Conservation (phyloP, 1,140 invertebrate species). For the Euura saliciscinereae region DNA sequence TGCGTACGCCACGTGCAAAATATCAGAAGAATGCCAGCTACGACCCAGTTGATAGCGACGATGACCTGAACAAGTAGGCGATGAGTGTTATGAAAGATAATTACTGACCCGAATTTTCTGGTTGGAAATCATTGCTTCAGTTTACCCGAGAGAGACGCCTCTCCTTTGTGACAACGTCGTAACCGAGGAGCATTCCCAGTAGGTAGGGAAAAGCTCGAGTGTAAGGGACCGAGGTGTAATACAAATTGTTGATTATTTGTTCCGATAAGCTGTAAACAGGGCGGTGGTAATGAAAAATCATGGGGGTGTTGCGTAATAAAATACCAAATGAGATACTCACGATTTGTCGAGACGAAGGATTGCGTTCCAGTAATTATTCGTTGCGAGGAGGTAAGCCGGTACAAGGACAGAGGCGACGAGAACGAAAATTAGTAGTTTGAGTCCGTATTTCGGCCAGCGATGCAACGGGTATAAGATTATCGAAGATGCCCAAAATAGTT, state of each 20-base stretch:
- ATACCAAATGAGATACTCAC: not conserved
- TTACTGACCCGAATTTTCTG: not conserved
- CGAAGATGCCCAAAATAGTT: slow-evolving; percentile 68
- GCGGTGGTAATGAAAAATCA: not conserved
- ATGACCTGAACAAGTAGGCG: not conserved
- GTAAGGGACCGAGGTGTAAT: slow-evolving; percentile 46
- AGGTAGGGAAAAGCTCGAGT: slow-evolving; percentile 62
- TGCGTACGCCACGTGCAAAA: not conserved
- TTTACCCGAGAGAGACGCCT: slow-evolving; percentile 13
- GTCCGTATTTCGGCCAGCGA: slow-evolving; percentile 26
- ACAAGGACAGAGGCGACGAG: slow-evolving; percentile 1
- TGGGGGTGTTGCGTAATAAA: not conserved
- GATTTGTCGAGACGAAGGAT: not conserved
- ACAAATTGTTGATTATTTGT: slow-evolving; percentile 13
- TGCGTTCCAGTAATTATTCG: not conserved
- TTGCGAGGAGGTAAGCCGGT: not conserved
- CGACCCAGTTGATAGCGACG: not conserved
- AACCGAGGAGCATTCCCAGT: slow-evolving; percentile 64
- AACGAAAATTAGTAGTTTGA: slow-evolving; percentile 12
- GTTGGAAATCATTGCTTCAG: not conserved
- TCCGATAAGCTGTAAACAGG: not conserved
- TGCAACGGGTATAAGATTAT: slow-evolving; percentile 55
- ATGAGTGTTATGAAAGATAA: not conserved
- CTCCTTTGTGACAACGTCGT: slow-evolving; percentile 38
- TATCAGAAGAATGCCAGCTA: not conserved